phyloP scores from a whole-genome alignment of 2,113 vertebrate species.

The Cynocephalus volans region DNA sequence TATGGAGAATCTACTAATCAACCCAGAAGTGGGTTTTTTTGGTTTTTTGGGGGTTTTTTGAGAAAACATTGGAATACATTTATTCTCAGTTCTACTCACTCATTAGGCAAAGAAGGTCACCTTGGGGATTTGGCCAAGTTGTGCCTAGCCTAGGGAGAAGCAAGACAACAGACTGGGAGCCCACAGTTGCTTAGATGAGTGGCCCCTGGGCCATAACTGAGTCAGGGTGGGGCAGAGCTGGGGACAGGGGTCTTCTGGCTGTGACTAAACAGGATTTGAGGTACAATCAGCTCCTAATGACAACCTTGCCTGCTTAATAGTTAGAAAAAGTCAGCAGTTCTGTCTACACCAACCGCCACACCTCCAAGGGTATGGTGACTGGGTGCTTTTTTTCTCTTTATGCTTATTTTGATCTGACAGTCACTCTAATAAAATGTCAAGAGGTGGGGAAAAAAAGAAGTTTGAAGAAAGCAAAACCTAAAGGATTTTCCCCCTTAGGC shows the following conservation, averaged over 20 bases:
- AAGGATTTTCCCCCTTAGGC: background rate
- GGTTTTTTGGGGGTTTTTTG: no score
- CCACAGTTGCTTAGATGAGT: background rate
- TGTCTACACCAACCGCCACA: background rate
- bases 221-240: background rate
- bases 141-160: background rate
- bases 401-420: background rate
- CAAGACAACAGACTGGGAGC: background rate
- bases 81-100: background rate
- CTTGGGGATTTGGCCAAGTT: background rate
- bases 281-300: background rate
- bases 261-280: background rate
- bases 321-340: background rate
- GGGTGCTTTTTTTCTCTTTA: background rate
- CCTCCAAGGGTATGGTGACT: background rate
- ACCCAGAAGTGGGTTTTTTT: background rate
- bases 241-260: background rate
- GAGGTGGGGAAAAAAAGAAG: background rate
- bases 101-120: background rate
- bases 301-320: background rate
- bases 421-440: constrained; percentile 4
- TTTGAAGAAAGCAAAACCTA: background rate
- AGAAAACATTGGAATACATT: background rate
- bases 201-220: background rate
- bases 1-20: background rate